A percentile compares a stretch with the other conserved stretches of the same genome.
These are phyloP conservation scores for Gymnocheta viridis DNA, from an alignment of 2,888 invertebrate species.

Conservation along the genomic window DNA sequence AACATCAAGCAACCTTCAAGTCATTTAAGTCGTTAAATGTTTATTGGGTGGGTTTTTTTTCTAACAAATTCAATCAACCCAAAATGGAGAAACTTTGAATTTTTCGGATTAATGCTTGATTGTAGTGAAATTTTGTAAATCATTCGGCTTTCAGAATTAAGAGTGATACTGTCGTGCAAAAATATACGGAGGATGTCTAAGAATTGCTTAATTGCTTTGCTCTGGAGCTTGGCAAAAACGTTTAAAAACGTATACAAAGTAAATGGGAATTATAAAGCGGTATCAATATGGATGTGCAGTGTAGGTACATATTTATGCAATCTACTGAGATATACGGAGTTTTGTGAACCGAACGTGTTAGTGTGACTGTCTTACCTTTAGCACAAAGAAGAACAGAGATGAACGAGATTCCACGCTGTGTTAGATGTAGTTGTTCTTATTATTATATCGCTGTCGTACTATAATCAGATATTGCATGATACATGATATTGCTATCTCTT, in stretches of 20 bases:
- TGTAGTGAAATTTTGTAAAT: slow-evolving; percentile 35
- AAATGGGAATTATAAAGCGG: background rate
- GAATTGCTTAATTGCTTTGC: background rate
- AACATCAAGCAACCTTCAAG: slow-evolving; percentile 48
- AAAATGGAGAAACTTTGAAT: slow-evolving; percentile 40
- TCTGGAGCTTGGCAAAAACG: too few species aligned
- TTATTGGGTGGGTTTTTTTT: slow-evolving; percentile 55
- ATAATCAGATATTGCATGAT: too few species aligned
- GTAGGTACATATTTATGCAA: too few species aligned
- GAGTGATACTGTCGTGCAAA: background rate
- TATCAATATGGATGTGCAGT: too few species aligned
- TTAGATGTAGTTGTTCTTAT: too few species aligned
- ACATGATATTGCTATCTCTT: too few species aligned
- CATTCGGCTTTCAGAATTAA: slow-evolving; percentile 7
- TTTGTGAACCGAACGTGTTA: too few species aligned
- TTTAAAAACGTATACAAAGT: background rate
- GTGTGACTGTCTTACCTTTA: too few species aligned
- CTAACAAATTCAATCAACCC: slow-evolving; percentile 33
- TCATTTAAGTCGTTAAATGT: slow-evolving; percentile 43
- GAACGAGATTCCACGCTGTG: too few species aligned
- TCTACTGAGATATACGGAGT: too few species aligned
- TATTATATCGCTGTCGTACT: too few species aligned
- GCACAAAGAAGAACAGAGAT: too few species aligned
- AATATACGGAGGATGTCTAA: background rate
- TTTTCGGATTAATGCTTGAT: slow-evolving; percentile 23